phyloP scores from a whole-genome alignment of 2,113 vertebrate genomes.

The Balaeniceps rex region DNA sequence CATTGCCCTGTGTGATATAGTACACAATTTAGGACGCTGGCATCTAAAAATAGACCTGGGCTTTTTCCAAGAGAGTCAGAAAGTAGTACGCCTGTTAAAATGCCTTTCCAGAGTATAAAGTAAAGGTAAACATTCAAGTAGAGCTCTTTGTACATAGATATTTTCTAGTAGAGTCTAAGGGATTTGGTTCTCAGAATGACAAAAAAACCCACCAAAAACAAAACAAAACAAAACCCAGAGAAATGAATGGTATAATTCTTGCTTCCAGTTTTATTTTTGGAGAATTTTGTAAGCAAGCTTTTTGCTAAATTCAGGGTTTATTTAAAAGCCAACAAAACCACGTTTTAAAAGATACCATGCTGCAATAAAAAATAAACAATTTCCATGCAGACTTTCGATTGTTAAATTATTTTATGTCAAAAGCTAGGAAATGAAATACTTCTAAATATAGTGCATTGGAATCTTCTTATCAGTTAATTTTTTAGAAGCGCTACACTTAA shows the following conservation, averaged over 20 bases:
- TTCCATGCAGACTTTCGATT: conserved; percentile 57
- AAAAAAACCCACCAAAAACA: not conserved
- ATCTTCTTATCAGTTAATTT: conserved; percentile 69
- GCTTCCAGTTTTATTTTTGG: not conserved
- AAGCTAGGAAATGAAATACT: conserved; percentile 70
- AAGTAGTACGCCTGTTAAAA: conserved; percentile 22
- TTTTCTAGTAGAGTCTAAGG: not conserved
- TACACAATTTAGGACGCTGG: conserved; percentile 16
- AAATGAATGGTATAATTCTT: not conserved
- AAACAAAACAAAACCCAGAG: not conserved
- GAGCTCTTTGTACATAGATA: not conserved
- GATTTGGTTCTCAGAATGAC: not conserved
- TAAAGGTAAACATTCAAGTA: conserved; percentile 13
- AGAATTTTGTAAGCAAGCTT: not conserved
- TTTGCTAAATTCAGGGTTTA: conserved; percentile 41
- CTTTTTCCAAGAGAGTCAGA: conserved; percentile 6
- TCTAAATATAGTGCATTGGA: conserved; percentile 71
- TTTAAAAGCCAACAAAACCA: conserved; percentile 32
- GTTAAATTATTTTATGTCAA: conserved; percentile 67
- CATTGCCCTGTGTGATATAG: not conserved
- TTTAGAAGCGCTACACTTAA: conserved; percentile 64
- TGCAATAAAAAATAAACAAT: conserved; percentile 50
- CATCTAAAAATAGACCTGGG: conserved; percentile 33
- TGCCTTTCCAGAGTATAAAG: conserved; percentile 6
- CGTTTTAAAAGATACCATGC: not conserved